Percentiles rank a stretch among this genome's conserved stretches.
phyloP scores from a whole-genome alignment of 2,888 invertebrate species.

The Bugula neritina region DNA sequence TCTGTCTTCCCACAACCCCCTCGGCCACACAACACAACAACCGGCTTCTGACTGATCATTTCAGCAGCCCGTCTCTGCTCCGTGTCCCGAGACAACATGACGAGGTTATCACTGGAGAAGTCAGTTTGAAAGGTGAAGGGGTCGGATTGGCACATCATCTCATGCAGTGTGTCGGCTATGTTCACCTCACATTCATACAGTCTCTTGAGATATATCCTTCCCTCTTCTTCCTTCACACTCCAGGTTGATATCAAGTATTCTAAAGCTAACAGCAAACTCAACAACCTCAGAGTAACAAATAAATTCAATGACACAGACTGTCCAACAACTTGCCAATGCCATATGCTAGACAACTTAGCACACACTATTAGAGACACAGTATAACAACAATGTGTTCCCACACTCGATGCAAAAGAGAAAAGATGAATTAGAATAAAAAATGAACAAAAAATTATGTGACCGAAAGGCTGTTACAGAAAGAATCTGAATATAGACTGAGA shows the following conservation, averaged over 20 bases:
- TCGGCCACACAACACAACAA: slow-evolving; percentile 46
- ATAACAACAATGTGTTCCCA: too few relatives aligned
- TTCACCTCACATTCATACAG: slow-evolving; percentile 40
- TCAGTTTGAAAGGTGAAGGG: slow-evolving; percentile 8
- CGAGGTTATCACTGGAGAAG: neutral
- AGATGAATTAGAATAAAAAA: too few relatives aligned
- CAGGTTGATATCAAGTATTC: neutral
- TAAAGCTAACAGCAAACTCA: neutral
- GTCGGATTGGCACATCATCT: slow-evolving; percentile 30
- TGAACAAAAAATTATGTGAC: too few relatives aligned
- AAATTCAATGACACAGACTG: too few relatives aligned
- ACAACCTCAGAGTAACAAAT: neutral
- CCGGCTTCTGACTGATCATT: slow-evolving; percentile 36
- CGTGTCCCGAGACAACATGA: neutral
- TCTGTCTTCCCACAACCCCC: slow-evolving; percentile 49
- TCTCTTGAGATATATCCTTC: slow-evolving; percentile 35
- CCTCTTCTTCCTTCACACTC: slow-evolving; percentile 20
- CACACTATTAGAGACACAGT: too few relatives aligned
- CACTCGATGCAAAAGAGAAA: too few relatives aligned
- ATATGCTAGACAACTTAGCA: too few relatives aligned
- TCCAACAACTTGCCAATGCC: too few relatives aligned
- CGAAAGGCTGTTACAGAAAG: too few relatives aligned
- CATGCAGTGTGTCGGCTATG: slow-evolving; percentile 33
- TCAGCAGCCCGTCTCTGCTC: slow-evolving; percentile 35
- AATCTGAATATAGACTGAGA: too few relatives aligned